Percentiles rank a stretch among this genome's conserved stretches.
phyloP scores from a whole-genome alignment of 2,888 invertebrate species.

The Scelioninae gen. 1 region DNA sequence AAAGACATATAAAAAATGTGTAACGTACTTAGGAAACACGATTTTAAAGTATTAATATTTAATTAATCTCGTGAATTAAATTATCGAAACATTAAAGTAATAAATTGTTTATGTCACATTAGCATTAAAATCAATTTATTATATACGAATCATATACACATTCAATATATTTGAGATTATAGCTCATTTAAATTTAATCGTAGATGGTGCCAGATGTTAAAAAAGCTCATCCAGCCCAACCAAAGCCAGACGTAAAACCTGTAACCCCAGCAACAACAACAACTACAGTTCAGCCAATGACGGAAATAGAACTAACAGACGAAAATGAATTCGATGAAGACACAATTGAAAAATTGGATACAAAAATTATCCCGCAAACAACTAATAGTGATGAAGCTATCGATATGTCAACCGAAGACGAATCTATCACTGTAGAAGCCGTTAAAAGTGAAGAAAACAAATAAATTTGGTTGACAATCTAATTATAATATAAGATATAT shows the following conservation, averaged over 20 bases:
- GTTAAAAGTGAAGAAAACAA: constrained; percentile 3
- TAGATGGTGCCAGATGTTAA: constrained; percentile 29
- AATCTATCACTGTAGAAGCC: constrained; percentile 15
- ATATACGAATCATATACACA: not conserved
- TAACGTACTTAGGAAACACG: no score
- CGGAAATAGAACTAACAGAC: constrained; percentile 14
- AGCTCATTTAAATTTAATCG: not conserved
- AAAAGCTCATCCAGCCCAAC: not conserved
- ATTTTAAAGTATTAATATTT: no score
- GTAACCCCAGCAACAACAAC: not conserved
- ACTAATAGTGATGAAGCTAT: not conserved
- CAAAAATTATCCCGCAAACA: constrained; percentile 27
- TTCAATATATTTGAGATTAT: not conserved
- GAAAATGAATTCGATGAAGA: constrained; percentile 27
- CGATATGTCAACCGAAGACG: not conserved
- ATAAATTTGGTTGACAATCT: no score
- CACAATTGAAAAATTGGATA: constrained; percentile 37
- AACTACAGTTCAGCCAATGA: constrained; percentile 9
- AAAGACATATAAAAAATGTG: no score
- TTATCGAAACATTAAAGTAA: no score
- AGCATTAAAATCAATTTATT: no score
- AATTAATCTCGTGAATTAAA: no score
- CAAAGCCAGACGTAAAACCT: constrained; percentile 21
- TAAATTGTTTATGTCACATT: no score
- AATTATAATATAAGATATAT: no score